Percentiles rank a stretch among this genome's conserved stretches.
These are phyloP conservation scores for Elaphurus davidianus DNA, from an alignment of 2,113 vertebrate species.

Conservation along the genomic window DNA sequence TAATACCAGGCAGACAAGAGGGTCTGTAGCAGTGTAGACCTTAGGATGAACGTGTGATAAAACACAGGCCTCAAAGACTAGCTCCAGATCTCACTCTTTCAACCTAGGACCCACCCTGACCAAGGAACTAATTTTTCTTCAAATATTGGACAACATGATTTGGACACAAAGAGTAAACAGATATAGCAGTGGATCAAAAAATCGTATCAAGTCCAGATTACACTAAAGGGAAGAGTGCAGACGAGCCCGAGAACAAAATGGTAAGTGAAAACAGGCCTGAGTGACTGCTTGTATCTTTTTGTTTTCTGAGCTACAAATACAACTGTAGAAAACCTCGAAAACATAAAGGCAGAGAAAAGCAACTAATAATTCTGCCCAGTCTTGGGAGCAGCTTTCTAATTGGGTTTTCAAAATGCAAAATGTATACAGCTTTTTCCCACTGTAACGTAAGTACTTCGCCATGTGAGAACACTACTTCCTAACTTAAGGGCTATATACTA, in stretches of 20 bases:
- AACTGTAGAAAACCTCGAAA: background rate
- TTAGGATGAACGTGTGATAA: rapidly evolving
- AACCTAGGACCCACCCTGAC: conserved; percentile 82
- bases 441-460: background rate
- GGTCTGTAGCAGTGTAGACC: background rate
- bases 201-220: conserved; percentile 88
- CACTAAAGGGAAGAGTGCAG: conserved; percentile 68
- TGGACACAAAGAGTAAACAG: conserved; percentile 90
- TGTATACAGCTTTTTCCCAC: background rate
- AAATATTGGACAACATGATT: conserved; percentile 88
- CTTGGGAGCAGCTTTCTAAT: background rate
- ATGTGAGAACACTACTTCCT: background rate
- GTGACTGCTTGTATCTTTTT: background rate
- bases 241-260: conserved; percentile 64
- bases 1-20: background rate
- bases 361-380: background rate
- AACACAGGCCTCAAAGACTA: background rate
- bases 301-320: background rate
- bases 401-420: background rate
- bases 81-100: conserved; percentile 50
- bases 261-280: conserved; percentile 78
- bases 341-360: background rate
- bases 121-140: conserved; percentile 90
- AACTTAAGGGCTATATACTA: background rate
- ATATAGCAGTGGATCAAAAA: conserved; percentile 91